Evolutionary conservation across 2,113 vertebrate species (phyloP).

Genomic region (Lampris megalopsis): DNA sequence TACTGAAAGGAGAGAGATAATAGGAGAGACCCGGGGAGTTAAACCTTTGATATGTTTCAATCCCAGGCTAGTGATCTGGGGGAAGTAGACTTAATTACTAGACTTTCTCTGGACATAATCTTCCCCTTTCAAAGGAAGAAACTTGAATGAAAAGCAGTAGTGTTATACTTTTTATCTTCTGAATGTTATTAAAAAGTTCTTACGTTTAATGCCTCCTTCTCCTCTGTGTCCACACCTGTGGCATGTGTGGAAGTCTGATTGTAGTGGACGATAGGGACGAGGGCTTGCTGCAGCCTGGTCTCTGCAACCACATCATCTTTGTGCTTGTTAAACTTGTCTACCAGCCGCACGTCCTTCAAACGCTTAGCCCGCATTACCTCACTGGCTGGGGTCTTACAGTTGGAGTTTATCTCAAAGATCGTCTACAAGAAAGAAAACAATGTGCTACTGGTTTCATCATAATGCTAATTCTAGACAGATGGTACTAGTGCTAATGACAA

Average conservation of each 20-base stretch:
- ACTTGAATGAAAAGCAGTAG: no score
- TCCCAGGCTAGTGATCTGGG: no score
- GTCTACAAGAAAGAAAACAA: constrained; percentile 79
- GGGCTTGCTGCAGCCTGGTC: constrained; percentile 22
- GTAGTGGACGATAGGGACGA: background rate
- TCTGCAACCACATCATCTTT: constrained; percentile 72
- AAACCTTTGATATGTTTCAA: no score
- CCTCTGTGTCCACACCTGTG: constrained; percentile 37
- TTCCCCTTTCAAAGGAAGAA: no score
- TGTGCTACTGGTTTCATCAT: background rate
- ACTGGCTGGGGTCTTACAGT: constrained; percentile 84
- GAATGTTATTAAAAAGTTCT: background rate
- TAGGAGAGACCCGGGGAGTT: no score
- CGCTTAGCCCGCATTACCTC: constrained; percentile 92
- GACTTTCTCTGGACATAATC: no score
- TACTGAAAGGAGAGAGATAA: no score
- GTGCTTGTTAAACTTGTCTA: constrained; percentile 84
- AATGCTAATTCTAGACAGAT: background rate
- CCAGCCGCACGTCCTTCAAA: constrained; percentile 79
- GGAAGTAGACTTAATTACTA: no score
- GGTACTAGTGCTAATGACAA: no score
- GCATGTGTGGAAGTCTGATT: background rate
- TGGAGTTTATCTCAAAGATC: constrained; percentile 97
- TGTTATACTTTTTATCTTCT: no score
- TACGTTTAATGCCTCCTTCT: constrained; percentile 73